These are phyloP conservation scores for Enhydra lutris DNA, from an alignment of 2,113 vertebrate species.

Conservation along the genomic window DNA sequence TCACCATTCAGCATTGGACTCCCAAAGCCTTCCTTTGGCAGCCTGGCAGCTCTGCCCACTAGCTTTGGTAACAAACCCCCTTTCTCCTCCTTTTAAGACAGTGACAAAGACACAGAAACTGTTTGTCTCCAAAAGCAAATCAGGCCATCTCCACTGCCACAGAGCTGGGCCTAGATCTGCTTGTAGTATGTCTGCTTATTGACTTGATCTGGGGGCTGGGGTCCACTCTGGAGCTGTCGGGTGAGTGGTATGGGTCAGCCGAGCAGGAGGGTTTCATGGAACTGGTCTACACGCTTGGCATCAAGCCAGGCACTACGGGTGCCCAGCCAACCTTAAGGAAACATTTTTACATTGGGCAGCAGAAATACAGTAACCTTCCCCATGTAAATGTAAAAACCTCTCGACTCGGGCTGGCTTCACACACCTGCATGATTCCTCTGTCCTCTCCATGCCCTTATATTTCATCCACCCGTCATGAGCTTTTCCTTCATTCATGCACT, in stretches of 20 bases:
- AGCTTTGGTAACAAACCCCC: not conserved
- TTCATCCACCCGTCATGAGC: not conserved
- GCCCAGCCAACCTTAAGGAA: not conserved
- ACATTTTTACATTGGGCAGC: not conserved
- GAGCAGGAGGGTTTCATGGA: not conserved
- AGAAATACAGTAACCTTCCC: not conserved
- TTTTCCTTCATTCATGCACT: not conserved
- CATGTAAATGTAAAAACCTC: not conserved
- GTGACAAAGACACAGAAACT: not conserved
- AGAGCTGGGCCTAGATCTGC: not conserved
- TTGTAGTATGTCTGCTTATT: not conserved
- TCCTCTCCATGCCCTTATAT: not conserved
- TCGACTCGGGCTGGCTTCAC: not conserved
- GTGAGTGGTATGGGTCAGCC: no score
- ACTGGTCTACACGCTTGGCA: accelerated
- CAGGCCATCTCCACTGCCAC: not conserved
- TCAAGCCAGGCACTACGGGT: not conserved
- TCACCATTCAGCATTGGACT: not conserved
- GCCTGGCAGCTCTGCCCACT: not conserved
- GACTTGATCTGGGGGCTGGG: not conserved
- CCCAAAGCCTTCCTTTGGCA: not conserved
- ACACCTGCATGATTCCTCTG: not conserved
- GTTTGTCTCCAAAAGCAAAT: not conserved
- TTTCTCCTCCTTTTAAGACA: not conserved
- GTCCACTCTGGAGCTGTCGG: accelerated